Evolutionary conservation across 1,140 invertebrate genomes (phyloP), one percentile per base, ranked within the genome.

Genomic region (Camponotus floridanus): DNA sequence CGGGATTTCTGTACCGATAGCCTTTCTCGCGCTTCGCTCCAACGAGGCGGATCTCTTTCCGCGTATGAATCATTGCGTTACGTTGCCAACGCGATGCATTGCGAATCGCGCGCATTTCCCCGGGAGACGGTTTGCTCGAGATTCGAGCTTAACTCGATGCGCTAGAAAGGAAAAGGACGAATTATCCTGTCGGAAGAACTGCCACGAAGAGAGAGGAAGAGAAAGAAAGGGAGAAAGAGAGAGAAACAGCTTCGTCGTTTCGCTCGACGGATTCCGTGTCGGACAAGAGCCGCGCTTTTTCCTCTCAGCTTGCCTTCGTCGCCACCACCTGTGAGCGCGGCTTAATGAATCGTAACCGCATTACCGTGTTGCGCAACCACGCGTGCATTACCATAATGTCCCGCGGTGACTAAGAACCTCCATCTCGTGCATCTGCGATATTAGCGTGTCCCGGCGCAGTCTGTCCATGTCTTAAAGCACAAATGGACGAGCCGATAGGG

Each of bases 31-130:
- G 88, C 84, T 85, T 33, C 70, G 84, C 88, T 86, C 87, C 87
- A 89, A 71, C 87, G 88, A 86, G 87, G 79, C 88, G 87, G 88
- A 89, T 89, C 88, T 76, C 87, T 90, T 89, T 89, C 88, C 88
- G 88, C 87, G 79, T 87, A 89, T 89, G 88, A 90, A 90, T 89
- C 88, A 90, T 89, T 51, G 48, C 88, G 48, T 89, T 85, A 76
- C 85, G 79, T 87, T 88, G 76, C 85, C 76, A 84, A 67, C 87
- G 76, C 61, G 51, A 73, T 65, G 86, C 79, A 89, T 89, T 59
- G 67, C 85, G 74, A 90, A 84, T 87, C 55, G 88, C 73, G 71
- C 45, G 73, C 85, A 61, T 74, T 86, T 81, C 48, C 71, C 65
- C 81, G 84, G 57, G 83, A 88, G 87, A 59, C 71, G 48, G 48